These are phyloP conservation scores for Bicyclus anynana DNA, from an alignment of 1,140 invertebrate genomes.

Conservation along the genomic window DNA sequence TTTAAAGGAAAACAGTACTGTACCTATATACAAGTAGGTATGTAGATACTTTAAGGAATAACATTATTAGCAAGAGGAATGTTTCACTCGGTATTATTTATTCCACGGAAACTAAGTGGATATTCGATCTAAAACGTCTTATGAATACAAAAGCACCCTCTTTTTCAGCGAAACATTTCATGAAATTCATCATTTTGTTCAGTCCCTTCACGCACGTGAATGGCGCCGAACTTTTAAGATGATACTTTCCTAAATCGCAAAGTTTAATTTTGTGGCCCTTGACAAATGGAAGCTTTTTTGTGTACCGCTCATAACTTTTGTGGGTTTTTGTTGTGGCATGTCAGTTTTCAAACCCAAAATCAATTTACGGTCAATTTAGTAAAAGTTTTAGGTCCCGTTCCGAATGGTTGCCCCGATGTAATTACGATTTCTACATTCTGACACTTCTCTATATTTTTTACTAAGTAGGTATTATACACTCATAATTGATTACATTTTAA, in stretches of 20 bases:
- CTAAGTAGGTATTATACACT: no score
- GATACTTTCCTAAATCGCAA: not conserved
- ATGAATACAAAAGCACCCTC: not conserved
- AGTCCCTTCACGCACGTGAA: not conserved
- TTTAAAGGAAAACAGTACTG: no score
- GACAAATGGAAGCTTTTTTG: not conserved
- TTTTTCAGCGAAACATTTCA: not conserved
- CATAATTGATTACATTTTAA: no score
- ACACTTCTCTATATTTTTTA: no score
- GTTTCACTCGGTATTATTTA: not conserved
- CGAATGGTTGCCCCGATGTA: no score
- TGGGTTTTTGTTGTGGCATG: not conserved
- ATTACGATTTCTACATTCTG: no score
- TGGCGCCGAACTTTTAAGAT: not conserved
- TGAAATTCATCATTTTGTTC: not conserved
- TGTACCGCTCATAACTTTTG: not conserved
- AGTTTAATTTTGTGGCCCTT: not conserved
- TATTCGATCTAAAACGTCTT: not conserved
- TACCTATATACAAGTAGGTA: no score
- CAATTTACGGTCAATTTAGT: not conserved
- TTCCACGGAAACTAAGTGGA: not conserved
- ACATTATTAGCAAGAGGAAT: not conserved
- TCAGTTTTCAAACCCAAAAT: not conserved
- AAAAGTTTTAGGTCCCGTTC: no score
- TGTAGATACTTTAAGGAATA: no score